A percentile compares a stretch with the other conserved stretches of the same genome.
Evolutionary conservation across 1,140 invertebrate species (phyloP).

Genomic region (Lordiphosa clarofinis): DNA sequence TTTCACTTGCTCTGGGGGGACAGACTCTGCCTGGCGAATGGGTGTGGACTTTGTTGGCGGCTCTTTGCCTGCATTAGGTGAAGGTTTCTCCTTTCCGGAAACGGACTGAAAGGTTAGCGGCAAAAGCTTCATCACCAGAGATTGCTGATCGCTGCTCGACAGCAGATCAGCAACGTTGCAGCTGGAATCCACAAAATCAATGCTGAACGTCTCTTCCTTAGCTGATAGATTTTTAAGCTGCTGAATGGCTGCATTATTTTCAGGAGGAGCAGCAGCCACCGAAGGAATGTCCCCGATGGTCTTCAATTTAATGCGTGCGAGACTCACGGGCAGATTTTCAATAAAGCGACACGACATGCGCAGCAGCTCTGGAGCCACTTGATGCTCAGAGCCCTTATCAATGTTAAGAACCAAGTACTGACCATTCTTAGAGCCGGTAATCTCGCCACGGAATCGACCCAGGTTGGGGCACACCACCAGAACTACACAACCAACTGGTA

Average conservation of each 20-base stretch:
- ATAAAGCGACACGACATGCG: slow-evolving; percentile 50
- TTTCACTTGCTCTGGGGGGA: too few species aligned
- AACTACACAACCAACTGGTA: slow-evolving; percentile 31
- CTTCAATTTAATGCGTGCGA: slow-evolving; percentile 22
- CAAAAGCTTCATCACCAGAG: slow-evolving; percentile 32
- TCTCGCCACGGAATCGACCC: slow-evolving; percentile 40
- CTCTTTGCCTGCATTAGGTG: not conserved
- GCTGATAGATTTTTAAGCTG: slow-evolving; percentile 12
- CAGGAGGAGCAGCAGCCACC: slow-evolving; percentile 10
- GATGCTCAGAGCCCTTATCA: slow-evolving; percentile 31
- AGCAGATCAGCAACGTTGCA: slow-evolving; percentile 25
- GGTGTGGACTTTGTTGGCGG: not conserved
- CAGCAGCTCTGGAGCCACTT: slow-evolving; percentile 2
- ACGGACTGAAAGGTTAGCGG: slow-evolving; percentile 35
- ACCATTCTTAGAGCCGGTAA: not conserved
- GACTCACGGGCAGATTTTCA: slow-evolving; percentile 34
- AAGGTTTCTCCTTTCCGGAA: not conserved
- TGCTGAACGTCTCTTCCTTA: slow-evolving; percentile 1
- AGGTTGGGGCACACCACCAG: slow-evolving; percentile 22
- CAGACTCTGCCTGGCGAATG: not conserved
- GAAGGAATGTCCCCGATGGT: slow-evolving; percentile 32
- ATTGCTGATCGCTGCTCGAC: slow-evolving; percentile 9
- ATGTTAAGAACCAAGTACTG: slow-evolving; percentile 28
- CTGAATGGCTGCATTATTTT: slow-evolving; percentile 15
- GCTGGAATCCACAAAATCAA: slow-evolving; percentile 11